These are phyloP conservation scores for Pseudomyrmex sp. DNA, from an alignment of 1,140 invertebrate species.

Conservation along the genomic window DNA sequence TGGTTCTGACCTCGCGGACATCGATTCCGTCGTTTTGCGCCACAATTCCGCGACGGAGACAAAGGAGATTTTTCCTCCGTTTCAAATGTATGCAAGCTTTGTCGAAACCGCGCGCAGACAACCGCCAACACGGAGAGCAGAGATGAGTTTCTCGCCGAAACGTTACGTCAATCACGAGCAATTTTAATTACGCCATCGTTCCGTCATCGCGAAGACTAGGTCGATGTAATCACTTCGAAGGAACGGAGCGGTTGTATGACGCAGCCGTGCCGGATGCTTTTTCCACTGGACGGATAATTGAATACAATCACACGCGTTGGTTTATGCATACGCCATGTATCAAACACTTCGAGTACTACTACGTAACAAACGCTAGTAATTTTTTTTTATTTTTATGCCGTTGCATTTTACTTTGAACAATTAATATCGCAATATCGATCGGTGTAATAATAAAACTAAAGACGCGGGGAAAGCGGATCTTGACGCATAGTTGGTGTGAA, in stretches of 20 bases:
- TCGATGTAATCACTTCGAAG: constrained; percentile 1
- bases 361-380: no score
- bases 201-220: constrained; percentile 5
- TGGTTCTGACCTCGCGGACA: constrained; percentile 14
- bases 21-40: neutral
- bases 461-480: no score
- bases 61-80: no score
- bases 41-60: neutral
- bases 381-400: no score
- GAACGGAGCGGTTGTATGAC: neutral
- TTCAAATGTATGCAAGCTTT: no score
- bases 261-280: neutral
- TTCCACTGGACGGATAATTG: constrained; percentile 7
- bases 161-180: constrained; percentile 57
- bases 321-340: neutral
- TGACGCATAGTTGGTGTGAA: no score
- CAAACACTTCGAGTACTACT: no score
- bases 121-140: neutral
- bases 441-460: no score
- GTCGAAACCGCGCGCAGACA: neutral
- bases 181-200: constrained; percentile 52
- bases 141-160: neutral
- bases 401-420: no score
- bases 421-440: no score
- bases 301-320: neutral